Base-by-base conservation (phyloP, 2,797 vertebrate species). In the Manis crassicaudata region DNA sequence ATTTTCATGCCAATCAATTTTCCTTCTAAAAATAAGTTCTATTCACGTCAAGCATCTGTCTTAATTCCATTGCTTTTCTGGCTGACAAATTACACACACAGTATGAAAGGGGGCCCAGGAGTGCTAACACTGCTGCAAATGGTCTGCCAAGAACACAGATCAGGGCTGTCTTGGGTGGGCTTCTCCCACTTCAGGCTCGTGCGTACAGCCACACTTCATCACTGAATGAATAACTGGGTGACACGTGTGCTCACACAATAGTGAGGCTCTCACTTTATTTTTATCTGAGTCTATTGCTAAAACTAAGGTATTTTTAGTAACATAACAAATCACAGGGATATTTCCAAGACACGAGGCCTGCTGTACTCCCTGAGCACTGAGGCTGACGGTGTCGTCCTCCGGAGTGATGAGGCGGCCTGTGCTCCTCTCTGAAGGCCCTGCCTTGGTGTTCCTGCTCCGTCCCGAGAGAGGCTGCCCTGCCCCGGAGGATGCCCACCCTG, bases 21-120 rank as follows among this genome's bases (percentile, higher is more conserved):
- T 97, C 77, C 75, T 95, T 97, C 97, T 97, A 97, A 98, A 98
- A 98, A 97, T 97, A 97, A 97, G 62, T 87, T 40, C 92, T 94
- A 68, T 82, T 96, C 85, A 79, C 77, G 88, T 95, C 96, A 91
- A 97, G 92, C 85, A 96, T 98, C 95, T 98, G 97, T 92, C 98
- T 98, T 96, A 94, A 91, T 96, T 97, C 93, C 37, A 32, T 92
- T 97, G 80, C 52, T 95, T 95, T 94, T 97, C n/a, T 89, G 87
- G 81, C 80, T 93, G 93, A 96, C 83, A 96, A 89, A 94, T 96
- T 96, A 92, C 75, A 93, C 29, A 88, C 95, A 43, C 70, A 84
- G 90, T 37, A 94, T 70, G 94, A 88, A 93, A 95, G 94, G 77
- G 94, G 90, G 75, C 73, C 60, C 84, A 92, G 96, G 94, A 92